Percentiles rank a stretch among this genome's conserved stretches.
phyloP scores from a whole-genome alignment of 2,113 vertebrate genomes.

The Salvelinus fontinalis region DNA sequence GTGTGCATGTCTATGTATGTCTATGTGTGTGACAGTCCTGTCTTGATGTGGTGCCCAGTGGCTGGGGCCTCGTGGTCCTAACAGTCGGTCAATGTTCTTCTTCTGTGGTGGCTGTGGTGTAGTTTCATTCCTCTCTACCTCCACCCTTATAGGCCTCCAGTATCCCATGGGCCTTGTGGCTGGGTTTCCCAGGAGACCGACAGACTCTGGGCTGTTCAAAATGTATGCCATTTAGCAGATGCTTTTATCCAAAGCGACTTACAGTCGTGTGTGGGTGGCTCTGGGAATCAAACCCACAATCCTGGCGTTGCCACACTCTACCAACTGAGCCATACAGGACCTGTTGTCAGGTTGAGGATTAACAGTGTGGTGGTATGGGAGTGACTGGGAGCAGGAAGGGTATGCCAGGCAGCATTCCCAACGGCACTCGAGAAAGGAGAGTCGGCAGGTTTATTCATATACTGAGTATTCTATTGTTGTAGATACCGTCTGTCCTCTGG shows the following conservation, averaged over 20 bases:
- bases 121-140: not conserved
- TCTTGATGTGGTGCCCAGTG: not conserved
- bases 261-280: no score
- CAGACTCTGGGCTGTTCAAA: conserved; percentile 2
- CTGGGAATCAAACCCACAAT: no score
- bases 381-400: not conserved
- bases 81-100: not conserved
- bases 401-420: not conserved
- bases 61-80: not conserved
- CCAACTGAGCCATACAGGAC: no score
- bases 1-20: not conserved
- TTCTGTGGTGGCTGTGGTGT: conserved; percentile 1
- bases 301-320: no score
- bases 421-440: not conserved
- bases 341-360: conserved; percentile 24
- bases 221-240: no score
- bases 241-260: no score
- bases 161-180: not conserved
- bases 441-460: not conserved
- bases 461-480: conserved; percentile 1
- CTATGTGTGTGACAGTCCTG: not conserved
- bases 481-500: no score
- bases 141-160: not conserved
- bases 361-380: not conserved
- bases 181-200: not conserved